Evolutionary conservation across 1,140 invertebrate genomes (phyloP).

Genomic region (Ooceraea biroi): DNA sequence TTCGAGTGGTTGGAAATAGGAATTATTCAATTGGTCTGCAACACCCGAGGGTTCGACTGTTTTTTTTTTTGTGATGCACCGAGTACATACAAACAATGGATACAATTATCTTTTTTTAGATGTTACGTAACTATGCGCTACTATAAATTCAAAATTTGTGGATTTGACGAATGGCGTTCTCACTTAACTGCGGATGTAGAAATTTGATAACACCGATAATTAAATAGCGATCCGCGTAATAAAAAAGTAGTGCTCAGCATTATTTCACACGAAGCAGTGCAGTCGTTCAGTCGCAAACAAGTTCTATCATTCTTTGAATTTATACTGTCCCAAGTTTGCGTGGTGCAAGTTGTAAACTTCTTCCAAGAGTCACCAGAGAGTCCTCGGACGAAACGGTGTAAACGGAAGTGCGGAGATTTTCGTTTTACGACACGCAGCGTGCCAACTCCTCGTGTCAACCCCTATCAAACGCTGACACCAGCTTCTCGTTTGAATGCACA

Average conservation of each 20-base stretch:
- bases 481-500: constrained; percentile 49
- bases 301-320: constrained; percentile 56
- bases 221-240: not conserved
- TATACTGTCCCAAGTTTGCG: constrained; percentile 40
- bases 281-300: constrained; percentile 8
- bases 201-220: constrained; percentile 15
- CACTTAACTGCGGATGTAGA: not conserved
- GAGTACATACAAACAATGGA: not conserved
- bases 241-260: not conserved
- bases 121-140: too few relatives aligned
- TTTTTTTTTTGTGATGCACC: too few relatives aligned
- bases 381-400: constrained; percentile 45
- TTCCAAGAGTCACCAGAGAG: constrained; percentile 7
- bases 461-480: constrained; percentile 68
- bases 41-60: too few relatives aligned
- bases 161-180: not conserved
- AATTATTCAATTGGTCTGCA: too few relatives aligned
- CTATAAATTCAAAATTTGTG: too few relatives aligned
- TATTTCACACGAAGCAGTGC: not conserved
- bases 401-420: constrained; percentile 73
- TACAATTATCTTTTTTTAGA: not conserved
- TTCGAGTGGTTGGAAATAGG: too few relatives aligned
- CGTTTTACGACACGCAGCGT: constrained; percentile 70
- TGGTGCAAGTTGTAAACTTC: constrained; percentile 43
- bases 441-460: constrained; percentile 60